Conservation (phyloP, 2,888 invertebrate species). For the Ectropis crepuscularia region DNA sequence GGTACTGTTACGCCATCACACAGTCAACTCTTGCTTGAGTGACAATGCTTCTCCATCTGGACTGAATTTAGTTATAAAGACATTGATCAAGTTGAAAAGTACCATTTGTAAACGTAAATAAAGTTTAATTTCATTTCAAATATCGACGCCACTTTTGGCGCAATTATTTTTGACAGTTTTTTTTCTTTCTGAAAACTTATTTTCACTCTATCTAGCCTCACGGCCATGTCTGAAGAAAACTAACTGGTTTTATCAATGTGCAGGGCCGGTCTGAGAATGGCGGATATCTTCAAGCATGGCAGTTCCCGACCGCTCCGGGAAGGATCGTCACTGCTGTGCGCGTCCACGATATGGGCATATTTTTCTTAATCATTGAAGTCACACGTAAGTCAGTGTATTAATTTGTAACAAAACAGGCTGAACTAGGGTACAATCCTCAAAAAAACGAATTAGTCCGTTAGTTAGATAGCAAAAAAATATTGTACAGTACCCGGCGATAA, state of each 20-base stretch:
- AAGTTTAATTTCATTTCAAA: no score
- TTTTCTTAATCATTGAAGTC: constrained; percentile 77
- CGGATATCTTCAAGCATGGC: constrained; percentile 79
- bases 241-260: constrained; percentile 17
- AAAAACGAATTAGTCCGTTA: no score
- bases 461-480: no score
- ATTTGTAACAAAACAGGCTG: neutral
- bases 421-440: neutral
- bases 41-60: no score
- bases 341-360: constrained; percentile 77
- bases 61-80: no score
- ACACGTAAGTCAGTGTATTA: constrained; percentile 55
- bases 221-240: neutral
- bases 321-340: constrained; percentile 75
- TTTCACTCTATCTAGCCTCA: neutral
- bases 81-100: no score
- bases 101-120: no score
- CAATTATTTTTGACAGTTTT: no score
- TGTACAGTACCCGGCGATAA: no score
- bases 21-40: no score
- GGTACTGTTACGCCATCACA: no score
- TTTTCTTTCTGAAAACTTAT: neutral
- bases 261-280: constrained; percentile 76
- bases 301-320: constrained; percentile 71
- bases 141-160: no score